These are phyloP conservation scores for Lemur catta DNA, from an alignment of 2,797 vertebrate genomes.

Conservation along the genomic window DNA sequence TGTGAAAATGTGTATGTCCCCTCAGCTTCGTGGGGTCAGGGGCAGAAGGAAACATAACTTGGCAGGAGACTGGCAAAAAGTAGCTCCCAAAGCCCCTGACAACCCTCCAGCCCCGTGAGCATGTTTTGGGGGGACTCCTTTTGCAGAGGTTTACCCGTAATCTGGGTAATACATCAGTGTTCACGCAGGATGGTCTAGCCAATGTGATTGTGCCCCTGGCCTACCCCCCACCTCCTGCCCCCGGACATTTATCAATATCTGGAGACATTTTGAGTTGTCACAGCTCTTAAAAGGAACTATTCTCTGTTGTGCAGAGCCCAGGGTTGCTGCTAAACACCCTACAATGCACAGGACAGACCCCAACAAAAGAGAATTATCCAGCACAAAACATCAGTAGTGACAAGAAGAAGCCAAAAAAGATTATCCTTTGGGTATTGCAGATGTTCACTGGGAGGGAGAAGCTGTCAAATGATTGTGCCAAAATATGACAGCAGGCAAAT, in stretches of 20 bases:
- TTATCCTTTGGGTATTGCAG: neutral
- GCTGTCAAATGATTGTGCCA: neutral
- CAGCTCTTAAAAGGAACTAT: neutral
- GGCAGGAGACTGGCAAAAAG: neutral
- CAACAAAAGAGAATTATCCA: neutral
- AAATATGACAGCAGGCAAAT: neutral
- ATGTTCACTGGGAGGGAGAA: neutral
- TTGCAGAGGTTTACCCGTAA: neutral
- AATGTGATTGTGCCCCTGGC: neutral
- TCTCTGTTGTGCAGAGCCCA: rapidly evolving
- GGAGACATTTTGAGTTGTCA: neutral
- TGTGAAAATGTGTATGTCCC: neutral
- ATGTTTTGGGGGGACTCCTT: neutral
- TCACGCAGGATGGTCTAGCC: neutral
- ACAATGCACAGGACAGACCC: neutral
- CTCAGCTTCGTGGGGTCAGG: neutral
- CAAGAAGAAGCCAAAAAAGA: neutral
- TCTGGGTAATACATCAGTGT: neutral
- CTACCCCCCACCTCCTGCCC: neutral
- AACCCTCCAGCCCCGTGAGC: neutral
- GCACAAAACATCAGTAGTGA: neutral
- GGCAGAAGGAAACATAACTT: neutral
- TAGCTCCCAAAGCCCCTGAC: neutral
- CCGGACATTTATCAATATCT: neutral
- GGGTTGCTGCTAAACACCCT: neutral